Percentiles rank a stretch among this genome's conserved stretches.
Evolutionary conservation across 2,888 invertebrate species (phyloP).

Genomic region (Steromphala cineraria): DNA sequence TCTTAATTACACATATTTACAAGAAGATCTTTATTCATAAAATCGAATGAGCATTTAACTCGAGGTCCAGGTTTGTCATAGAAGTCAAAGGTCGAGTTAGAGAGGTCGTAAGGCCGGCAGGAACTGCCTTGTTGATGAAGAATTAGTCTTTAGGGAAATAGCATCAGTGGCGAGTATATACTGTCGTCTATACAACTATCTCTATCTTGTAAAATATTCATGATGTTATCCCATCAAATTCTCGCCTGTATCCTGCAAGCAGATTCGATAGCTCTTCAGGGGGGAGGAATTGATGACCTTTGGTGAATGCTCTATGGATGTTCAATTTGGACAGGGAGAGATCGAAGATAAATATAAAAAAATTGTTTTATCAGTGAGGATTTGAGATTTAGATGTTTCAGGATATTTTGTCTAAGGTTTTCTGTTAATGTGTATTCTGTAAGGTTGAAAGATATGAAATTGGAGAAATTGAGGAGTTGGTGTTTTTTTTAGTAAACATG

Average conservation of each 20-base stretch:
- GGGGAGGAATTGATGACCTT: background rate
- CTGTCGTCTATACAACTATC: background rate
- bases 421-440: too few relatives aligned
- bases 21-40: too few relatives aligned
- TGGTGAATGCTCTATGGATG: too few relatives aligned
- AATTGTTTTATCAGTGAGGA: too few relatives aligned
- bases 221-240: background rate
- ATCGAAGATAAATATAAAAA: too few relatives aligned
- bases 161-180: background rate
- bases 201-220: slow-evolving; percentile 2
- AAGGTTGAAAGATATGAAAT: too few relatives aligned
- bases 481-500: too few relatives aligned
- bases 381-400: too few relatives aligned
- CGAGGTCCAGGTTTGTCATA: background rate
- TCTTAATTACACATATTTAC: too few relatives aligned
- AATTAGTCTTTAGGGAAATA: background rate
- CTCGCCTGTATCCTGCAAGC: background rate
- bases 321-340: too few relatives aligned
- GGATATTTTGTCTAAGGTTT: too few relatives aligned
- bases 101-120: background rate
- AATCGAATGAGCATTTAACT: background rate
- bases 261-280: background rate
- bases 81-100: background rate
- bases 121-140: background rate
- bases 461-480: too few relatives aligned